Percentiles rank a stretch among this genome's conserved stretches.
phyloP scores from a whole-genome alignment of 2,888 invertebrate genomes.

The Idaea straminata region DNA sequence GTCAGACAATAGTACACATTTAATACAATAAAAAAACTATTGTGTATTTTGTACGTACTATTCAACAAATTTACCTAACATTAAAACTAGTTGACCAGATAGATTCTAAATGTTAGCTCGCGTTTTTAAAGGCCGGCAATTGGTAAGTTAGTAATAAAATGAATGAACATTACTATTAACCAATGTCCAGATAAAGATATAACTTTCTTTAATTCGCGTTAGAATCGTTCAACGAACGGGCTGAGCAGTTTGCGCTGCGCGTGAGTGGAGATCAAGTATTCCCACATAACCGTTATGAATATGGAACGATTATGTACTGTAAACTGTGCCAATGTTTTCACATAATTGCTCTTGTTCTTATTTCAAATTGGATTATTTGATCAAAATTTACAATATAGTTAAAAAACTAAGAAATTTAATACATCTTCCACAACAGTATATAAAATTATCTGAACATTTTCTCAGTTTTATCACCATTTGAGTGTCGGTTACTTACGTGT shows the following conservation, averaged over 20 bases:
- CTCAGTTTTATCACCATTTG: too few relatives aligned
- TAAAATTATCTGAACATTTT: too few relatives aligned
- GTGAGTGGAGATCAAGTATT: not conserved
- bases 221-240: not conserved
- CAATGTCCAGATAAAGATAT: not conserved
- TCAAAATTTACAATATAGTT: not conserved
- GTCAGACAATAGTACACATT: too few relatives aligned
- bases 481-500: too few relatives aligned
- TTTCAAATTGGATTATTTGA: not conserved
- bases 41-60: too few relatives aligned
- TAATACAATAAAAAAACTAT: too few relatives aligned
- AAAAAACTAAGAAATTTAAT: not conserved
- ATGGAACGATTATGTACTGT: not conserved
- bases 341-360: not conserved
- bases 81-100: too few relatives aligned
- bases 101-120: too few relatives aligned
- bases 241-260: not conserved
- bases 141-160: not conserved
- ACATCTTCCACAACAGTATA: not conserved
- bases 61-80: too few relatives aligned
- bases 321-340: not conserved
- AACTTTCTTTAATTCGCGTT: not conserved
- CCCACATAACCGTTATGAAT: not conserved
- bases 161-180: not conserved
- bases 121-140: too few relatives aligned